These are phyloP conservation scores for Alloplasta piceator DNA, from an alignment of 2,888 invertebrate species.

Conservation along the genomic window DNA sequence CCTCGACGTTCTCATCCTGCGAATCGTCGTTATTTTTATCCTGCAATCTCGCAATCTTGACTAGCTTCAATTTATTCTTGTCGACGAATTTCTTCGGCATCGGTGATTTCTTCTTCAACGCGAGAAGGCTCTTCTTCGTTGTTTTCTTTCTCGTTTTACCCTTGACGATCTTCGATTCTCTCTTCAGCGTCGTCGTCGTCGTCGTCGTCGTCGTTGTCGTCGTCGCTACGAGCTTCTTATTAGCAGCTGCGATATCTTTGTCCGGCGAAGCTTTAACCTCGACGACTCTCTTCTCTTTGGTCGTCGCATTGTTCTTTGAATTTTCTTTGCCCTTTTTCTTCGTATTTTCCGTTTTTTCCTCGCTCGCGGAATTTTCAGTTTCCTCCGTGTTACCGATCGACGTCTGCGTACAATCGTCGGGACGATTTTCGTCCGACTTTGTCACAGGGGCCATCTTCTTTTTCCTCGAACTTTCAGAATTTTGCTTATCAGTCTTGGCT, in stretches of 20 bases:
- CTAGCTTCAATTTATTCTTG: conserved; percentile 79
- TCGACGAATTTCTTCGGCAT: conserved; percentile 78
- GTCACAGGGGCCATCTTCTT: conserved; percentile 63
- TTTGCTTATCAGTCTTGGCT: conserved; percentile 69
- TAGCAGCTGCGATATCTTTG: conserved; percentile 65
- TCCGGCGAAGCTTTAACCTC: conserved; percentile 78
- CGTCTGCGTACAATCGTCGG: neutral
- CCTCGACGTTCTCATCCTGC: conserved; percentile 42
- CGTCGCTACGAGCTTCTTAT: conserved; percentile 61
- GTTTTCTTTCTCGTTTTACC: conserved; percentile 52
- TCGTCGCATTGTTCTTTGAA: conserved; percentile 71
- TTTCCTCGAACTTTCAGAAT: conserved; percentile 69
- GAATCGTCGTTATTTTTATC: conserved; percentile 63
- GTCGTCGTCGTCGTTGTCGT: conserved; percentile 71
- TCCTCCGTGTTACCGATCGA: conserved; percentile 52
- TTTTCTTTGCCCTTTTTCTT: conserved; percentile 77
- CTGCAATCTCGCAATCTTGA: conserved; percentile 73
- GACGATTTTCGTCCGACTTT: conserved; percentile 59
- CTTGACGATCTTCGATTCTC: conserved; percentile 73
- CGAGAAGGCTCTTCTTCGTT: conserved; percentile 69
- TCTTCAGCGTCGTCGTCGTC: conserved; percentile 69
- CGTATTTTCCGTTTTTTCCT: conserved; percentile 71
- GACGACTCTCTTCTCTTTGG: conserved; percentile 77
- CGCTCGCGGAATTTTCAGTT: conserved; percentile 64
- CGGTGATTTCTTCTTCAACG: conserved; percentile 76